Evolutionary conservation across 2,113 vertebrate species (phyloP), one percentile per base, ranked within the genome.

Genomic region (Nesospiza acunhae): DNA sequence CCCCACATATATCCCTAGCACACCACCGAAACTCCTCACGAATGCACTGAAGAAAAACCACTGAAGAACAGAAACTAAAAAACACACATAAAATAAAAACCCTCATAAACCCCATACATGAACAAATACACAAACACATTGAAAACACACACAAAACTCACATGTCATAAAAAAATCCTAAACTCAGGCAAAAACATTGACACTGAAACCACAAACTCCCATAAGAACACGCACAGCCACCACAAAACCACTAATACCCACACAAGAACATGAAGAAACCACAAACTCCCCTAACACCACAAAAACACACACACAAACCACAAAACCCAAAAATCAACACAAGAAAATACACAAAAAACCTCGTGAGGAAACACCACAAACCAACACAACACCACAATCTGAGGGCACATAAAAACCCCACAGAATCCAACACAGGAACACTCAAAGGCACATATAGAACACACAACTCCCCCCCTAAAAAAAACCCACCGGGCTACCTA

Each of bases 381-480:
- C 7, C 30, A 68, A 35, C 9, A 44, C 12, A 20, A 5, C 12
- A 46, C 3, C 46, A 62, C 31, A 47, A 55, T 17, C 39, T 55
- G 10, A 53, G 47, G 26, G 31, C 41, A 62, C n/a, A 31, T 7
- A 42, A n/a, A 55, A 31, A 1, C 31, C 24, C 9, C 47, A 31
- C 9, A 31, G n/a, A 27, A 42, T 3, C 30, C 39, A 60, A 52
- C 23, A 46, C 15, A 53, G 1, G 11, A 22, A 44, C 20, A n/a
- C 33, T 39, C 39, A 12, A 31, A 49, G 26, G 35, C n/a, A 83
- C 17, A 13, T 1, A 35, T 0, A 47, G 41, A 62, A 41, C 11
- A 3, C 20, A 41, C 12, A 46, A n/a, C 4, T 19, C 0, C 9
- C 12, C 1, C 7, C 9, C 8, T 8, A 12, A 66, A 55, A 55